A percentile compares a stretch with the other conserved stretches of the same genome.
Conservation (phyloP, 2,113 vertebrate genomes). For the Rhynchomys soricoides region DNA sequence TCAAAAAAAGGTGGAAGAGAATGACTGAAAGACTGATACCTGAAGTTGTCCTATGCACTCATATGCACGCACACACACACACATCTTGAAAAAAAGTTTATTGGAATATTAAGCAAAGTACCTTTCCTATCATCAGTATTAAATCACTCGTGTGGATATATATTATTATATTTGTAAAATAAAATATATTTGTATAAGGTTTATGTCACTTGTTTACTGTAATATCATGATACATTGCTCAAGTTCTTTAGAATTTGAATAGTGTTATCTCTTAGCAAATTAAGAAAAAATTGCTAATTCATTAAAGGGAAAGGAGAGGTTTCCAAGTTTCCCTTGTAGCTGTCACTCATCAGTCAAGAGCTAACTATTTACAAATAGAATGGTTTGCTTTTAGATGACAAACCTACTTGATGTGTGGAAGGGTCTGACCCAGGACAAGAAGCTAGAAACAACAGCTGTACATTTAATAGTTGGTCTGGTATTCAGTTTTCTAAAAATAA, state of each 20-base stretch:
- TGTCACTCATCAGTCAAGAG: neutral
- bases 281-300: neutral
- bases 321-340: neutral
- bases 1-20: neutral
- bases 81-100: neutral
- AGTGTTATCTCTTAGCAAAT: neutral
- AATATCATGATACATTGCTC: neutral
- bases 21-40: neutral
- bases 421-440: rapidly evolving
- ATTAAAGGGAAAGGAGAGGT: rapidly evolving
- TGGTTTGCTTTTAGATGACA: neutral
- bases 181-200: neutral
- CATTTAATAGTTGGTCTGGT: neutral
- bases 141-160: neutral
- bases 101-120: neutral
- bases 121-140: neutral
- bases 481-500: neutral
- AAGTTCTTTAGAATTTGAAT: neutral
- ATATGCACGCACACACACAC: neutral
- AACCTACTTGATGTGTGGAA: neutral
- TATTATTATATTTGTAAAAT: neutral
- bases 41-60: neutral
- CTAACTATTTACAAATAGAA: rapidly evolving
- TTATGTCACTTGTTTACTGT: neutral
- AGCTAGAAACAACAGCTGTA: neutral